Evolutionary conservation across 2,113 vertebrate genomes (phyloP).

Genomic region (Saiga tatarica): DNA sequence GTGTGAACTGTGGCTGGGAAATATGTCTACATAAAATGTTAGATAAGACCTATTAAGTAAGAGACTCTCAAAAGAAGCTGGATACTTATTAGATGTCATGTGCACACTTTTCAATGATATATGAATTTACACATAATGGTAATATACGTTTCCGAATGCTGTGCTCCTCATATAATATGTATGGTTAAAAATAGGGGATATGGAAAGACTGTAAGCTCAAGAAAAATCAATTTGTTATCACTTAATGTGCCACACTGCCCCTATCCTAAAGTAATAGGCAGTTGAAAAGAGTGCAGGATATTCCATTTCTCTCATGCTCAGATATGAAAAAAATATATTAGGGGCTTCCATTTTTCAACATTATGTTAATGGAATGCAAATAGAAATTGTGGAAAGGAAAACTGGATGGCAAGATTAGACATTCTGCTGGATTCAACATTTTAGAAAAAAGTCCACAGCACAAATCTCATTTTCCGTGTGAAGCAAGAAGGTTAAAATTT

Average conservation of each 20-base stretch:
- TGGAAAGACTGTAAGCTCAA: not conserved
- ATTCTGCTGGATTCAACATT: constrained; percentile 41
- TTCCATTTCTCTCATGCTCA: constrained; percentile 51
- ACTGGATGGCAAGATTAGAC: constrained; percentile 25
- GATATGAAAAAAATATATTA: constrained; percentile 41
- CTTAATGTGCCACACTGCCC: constrained; percentile 8
- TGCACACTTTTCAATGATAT: not conserved
- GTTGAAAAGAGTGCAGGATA: constrained; percentile 27
- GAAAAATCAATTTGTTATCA: constrained; percentile 47
- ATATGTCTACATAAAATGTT: not conserved
- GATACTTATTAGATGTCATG: not conserved
- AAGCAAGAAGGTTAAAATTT: constrained; percentile 62
- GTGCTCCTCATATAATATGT: constrained; percentile 11
- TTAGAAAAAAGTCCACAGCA: constrained; percentile 45
- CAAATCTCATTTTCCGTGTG: constrained; percentile 66
- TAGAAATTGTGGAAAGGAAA: constrained; percentile 53
- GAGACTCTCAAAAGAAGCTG: not conserved
- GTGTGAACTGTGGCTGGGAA: constrained; percentile 4
- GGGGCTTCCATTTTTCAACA: constrained; percentile 57
- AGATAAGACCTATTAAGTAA: not conserved
- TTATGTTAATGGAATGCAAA: constrained; percentile 68
- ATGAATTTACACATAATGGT: constrained; percentile 7
- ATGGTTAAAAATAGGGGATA: not conserved
- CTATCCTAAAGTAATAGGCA: constrained; percentile 41
- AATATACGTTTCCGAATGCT: not conserved